Conservation (phyloP, 2,113 vertebrate species). For the Alosa alosa region DNA sequence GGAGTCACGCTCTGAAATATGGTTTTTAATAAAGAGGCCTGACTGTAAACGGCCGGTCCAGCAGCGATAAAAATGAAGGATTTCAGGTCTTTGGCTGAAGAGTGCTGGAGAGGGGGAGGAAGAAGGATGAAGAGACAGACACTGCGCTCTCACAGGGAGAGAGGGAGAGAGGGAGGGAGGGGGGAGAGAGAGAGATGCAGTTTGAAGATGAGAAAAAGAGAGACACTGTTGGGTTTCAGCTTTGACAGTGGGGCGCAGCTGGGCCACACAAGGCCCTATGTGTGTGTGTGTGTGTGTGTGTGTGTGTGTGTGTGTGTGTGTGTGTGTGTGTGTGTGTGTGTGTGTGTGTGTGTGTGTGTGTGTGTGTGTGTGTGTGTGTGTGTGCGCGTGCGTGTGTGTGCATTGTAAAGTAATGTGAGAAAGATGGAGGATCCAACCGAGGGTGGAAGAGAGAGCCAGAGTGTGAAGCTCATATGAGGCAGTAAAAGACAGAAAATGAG, state of each 20-base stretch:
- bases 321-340: not conserved
- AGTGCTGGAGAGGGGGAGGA: not conserved
- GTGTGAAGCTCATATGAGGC: not conserved
- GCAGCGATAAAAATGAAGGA: slow-evolving; percentile 70
- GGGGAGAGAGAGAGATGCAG: slow-evolving; percentile 22
- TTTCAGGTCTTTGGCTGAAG: slow-evolving; percentile 57
- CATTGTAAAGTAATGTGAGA: not conserved
- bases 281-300: slow-evolving; percentile 16
- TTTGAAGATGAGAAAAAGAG: slow-evolving; percentile 19
- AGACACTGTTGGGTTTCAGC: slow-evolving; percentile 4
- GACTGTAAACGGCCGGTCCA: slow-evolving; percentile 64
- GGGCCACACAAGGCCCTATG: not conserved
- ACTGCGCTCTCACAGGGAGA: slow-evolving; percentile 36
- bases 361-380: slow-evolving; percentile 20
- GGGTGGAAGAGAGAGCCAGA: not conserved
- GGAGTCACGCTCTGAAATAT: slow-evolving; percentile 67
- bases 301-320: slow-evolving; percentile 4
- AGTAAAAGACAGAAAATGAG: not conserved
- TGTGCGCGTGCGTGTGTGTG: not conserved
- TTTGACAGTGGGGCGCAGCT: not conserved
- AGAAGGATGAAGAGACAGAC: not conserved
- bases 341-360: slow-evolving; percentile 29
- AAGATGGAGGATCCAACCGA: not conserved
- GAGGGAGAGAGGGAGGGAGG: slow-evolving; percentile 38
- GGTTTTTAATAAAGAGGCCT: slow-evolving; percentile 73